Evolutionary conservation across 2,888 invertebrate species (phyloP).

Genomic region (Leuctra nigra): DNA sequence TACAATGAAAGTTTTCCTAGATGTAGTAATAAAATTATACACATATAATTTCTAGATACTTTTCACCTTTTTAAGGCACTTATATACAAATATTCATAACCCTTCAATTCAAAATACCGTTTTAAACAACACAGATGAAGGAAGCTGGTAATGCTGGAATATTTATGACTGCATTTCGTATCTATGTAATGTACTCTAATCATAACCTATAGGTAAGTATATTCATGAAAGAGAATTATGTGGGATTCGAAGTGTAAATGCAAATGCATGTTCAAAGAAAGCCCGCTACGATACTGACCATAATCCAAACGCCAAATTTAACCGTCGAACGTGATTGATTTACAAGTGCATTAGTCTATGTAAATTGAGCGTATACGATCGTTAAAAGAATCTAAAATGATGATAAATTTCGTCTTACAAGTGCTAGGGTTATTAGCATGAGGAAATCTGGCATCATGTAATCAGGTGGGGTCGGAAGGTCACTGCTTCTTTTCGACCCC

Average conservation of each 20-base stretch:
- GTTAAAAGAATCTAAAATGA: neutral
- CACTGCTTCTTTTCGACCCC: conserved; percentile 7
- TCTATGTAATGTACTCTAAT: no score
- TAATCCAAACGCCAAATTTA: conserved; percentile 13
- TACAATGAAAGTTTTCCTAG: no score
- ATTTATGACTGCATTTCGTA: no score
- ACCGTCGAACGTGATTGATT: conserved; percentile 7
- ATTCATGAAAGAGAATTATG: conserved; percentile 9
- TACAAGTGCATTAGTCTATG: conserved; percentile 6
- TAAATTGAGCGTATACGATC: conserved; percentile 9
- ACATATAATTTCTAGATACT: no score
- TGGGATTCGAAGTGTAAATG: neutral
- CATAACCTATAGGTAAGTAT: no score
- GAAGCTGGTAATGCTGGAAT: no score
- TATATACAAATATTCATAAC: no score
- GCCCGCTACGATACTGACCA: neutral
- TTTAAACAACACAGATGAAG: no score
- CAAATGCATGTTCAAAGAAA: conserved; percentile 1
- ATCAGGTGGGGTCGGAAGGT: conserved; percentile 9
- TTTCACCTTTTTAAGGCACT: no score
- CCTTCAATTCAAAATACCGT: no score
- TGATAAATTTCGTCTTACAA: neutral
- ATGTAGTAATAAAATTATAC: no score
- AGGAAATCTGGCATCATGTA: conserved; percentile 5
- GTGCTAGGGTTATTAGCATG: neutral